phyloP scores from a whole-genome alignment of 2,888 invertebrate species.

The Dyspetes luteomarginatus region DNA sequence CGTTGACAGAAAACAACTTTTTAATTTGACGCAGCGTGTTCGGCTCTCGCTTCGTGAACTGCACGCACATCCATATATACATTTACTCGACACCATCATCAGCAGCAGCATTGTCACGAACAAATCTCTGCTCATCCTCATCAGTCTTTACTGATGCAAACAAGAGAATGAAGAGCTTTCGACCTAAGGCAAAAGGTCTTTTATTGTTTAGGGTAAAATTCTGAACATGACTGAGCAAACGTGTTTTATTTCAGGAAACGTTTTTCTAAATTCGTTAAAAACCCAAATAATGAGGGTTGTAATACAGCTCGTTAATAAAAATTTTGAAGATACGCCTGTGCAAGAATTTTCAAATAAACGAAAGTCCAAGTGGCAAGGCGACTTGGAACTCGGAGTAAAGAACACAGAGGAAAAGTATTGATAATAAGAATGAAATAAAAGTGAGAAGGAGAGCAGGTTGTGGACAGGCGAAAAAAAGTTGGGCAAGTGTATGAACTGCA shows the following conservation, averaged over 20 bases:
- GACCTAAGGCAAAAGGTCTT: too few relatives aligned
- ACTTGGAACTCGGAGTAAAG: neutral
- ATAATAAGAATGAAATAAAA: constrained; percentile 7
- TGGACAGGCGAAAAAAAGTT: constrained; percentile 16
- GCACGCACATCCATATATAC: neutral
- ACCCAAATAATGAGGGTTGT: too few relatives aligned
- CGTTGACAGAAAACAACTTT: constrained; percentile 55
- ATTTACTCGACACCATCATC: constrained; percentile 11
- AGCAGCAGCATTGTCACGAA: constrained; percentile 10
- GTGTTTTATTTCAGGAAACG: too few relatives aligned
- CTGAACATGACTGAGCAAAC: too few relatives aligned
- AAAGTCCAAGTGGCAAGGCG: neutral
- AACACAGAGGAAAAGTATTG: neutral
- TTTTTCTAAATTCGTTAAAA: too few relatives aligned
- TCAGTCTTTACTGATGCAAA: constrained; percentile 2
- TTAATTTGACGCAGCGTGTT: constrained; percentile 55
- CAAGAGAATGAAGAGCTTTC: neutral
- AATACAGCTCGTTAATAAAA: neutral
- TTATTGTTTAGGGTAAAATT: too few relatives aligned
- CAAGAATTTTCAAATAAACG: neutral
- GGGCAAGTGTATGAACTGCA: neutral
- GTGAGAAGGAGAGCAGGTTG: constrained; percentile 1
- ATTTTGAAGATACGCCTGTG: neutral
- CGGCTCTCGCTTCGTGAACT: neutral
- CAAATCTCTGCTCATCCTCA: constrained; percentile 11